A percentile compares a stretch with the other conserved stretches of the same genome.
Evolutionary conservation across 2,888 invertebrate genomes (phyloP).

Genomic region (Drosophila neotestacea): DNA sequence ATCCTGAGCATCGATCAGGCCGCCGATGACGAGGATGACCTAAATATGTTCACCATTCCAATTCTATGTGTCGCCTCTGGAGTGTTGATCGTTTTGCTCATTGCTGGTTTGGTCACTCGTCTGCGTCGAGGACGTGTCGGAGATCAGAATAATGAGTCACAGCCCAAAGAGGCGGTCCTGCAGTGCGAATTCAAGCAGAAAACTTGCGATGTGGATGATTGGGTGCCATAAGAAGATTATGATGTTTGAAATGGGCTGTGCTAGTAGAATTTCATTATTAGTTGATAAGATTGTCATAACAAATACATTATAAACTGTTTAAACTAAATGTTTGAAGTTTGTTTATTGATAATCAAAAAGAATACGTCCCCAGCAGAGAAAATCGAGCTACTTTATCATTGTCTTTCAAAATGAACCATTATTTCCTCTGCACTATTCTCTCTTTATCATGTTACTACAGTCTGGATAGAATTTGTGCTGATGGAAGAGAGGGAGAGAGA

Average conservation of each 20-base stretch:
- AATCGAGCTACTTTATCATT: neutral
- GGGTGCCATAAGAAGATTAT: conserved; percentile 57
- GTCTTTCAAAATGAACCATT: neutral
- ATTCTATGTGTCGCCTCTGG: conserved; percentile 64
- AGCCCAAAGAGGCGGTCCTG: conserved; percentile 44
- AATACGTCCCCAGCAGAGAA: neutral
- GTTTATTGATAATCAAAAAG: neutral
- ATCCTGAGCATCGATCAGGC: conserved; percentile 63
- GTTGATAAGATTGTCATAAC: conserved; percentile 29
- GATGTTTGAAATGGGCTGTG: conserved; percentile 52
- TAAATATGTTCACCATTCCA: conserved; percentile 65
- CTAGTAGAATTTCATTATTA: conserved; percentile 56
- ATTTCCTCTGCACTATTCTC: neutral
- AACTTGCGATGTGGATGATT: conserved; percentile 65
- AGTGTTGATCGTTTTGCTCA: conserved; percentile 42
- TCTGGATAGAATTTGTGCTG: too few species aligned
- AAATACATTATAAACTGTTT: conserved; percentile 44
- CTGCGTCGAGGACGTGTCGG: conserved; percentile 27
- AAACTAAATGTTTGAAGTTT: neutral
- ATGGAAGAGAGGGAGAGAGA: too few species aligned
- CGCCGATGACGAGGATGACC: conserved; percentile 56
- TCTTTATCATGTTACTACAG: too few species aligned
- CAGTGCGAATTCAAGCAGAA: conserved; percentile 67
- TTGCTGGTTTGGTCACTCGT: conserved; percentile 46
- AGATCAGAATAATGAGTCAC: neutral